Conservation (phyloP, 2,797 vertebrate genomes). For the Pteronotus mesoamericanus region DNA sequence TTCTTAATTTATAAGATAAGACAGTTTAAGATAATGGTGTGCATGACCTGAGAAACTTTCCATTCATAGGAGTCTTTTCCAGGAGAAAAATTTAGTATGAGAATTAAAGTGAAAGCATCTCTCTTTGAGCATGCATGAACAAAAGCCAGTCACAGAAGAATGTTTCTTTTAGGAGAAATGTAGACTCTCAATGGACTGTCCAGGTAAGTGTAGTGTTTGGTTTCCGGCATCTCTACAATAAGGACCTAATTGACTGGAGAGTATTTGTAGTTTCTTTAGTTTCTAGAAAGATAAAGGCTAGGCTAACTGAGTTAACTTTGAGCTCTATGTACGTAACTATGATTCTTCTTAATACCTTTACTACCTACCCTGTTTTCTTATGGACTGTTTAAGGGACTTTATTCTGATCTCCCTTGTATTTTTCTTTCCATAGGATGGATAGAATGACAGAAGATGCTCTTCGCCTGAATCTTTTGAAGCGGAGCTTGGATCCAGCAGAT, state of each 20-base stretch:
- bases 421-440: constrained; percentile 87
- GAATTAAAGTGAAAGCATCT: background rate
- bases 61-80: background rate
- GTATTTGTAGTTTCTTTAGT: constrained; percentile 5
- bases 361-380: background rate
- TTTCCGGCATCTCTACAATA: background rate
- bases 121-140: background rate
- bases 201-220: background rate
- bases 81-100: background rate
- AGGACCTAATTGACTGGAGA: background rate
- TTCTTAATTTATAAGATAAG: background rate
- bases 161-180: background rate
- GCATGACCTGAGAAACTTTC: background rate
- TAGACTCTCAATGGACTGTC: background rate
- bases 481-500: constrained; percentile 89
- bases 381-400: background rate
- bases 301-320: background rate
- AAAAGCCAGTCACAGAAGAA: background rate
- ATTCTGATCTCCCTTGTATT: background rate
- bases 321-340: background rate
- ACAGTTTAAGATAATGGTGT: background rate
- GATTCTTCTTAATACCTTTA: background rate
- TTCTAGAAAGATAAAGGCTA: background rate
- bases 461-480: constrained; percentile 93
- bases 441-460: constrained; percentile 95